Base-by-base conservation (phyloP, 2,888 invertebrate species). In the Octonoba sinensis region DNA sequence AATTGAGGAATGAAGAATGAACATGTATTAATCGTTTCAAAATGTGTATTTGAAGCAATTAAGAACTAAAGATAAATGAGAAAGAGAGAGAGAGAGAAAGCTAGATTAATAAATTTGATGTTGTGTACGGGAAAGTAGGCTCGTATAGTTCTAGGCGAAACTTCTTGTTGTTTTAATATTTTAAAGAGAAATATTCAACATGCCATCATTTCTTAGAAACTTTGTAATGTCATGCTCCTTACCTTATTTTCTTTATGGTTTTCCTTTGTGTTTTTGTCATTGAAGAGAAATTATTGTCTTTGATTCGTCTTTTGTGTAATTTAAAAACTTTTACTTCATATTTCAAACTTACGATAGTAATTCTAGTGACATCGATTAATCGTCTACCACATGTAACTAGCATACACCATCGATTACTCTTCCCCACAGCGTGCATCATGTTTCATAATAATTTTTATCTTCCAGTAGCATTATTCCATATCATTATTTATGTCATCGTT, bases 331-430 rank as follows among this genome's bases (percentile, higher is more conserved):
- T 54, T 12, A 18, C n/a, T 18, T 54, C n/a, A 15, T 16, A n/a
- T 24, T 57, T 57, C 47, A 59, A 74, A 74, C 27, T 74, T 74
- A 27, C 47, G 12, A 16, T 47, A 59, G 24, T 36, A 54, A 56
- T 64, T 47, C 36, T 46, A 2, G 20, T 22, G 15, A 36, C 24
- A 66, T 74, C 74, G 66, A 74, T 74, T 66, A 56, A 74, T 49
- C 66, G 46, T 27, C 36, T 8, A 47, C 15, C 36, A 36, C 36
- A 36, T 54, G 16, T 20, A 57, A 18, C 44, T 4, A 20, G 13
- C 27, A 44, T 27, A 51, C 54, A 54, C 15, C 57, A 74, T 66
- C 47, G 49, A 56, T 18, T 54, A 20, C 47, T 47, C 66, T 13
- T 12, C 16, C n/a, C 4, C 49, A 16, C 57, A 66, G 64, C 64